Evolutionary conservation across 2,888 invertebrate genomes (phyloP).

Genomic region (Orthonychiurus folsomi): DNA sequence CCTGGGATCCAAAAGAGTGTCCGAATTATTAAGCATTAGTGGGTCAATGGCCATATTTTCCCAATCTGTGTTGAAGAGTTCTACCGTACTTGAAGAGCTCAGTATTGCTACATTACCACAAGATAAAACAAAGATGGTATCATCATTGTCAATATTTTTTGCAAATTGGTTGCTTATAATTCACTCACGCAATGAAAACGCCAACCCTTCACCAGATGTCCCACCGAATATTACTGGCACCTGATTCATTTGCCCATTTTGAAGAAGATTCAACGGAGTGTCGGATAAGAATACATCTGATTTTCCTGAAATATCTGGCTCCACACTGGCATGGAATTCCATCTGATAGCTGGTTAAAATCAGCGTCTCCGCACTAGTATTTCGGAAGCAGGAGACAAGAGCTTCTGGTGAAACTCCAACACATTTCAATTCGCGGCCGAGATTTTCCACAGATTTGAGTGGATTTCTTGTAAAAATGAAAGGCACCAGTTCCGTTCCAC

Average conservation of each 20-base stretch:
- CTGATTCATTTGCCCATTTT: slow-evolving; percentile 5
- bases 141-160: background rate
- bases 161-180: background rate
- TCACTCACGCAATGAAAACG: background rate
- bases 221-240: slow-evolving; percentile 9
- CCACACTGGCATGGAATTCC: background rate
- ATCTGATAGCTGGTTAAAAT: background rate
- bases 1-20: background rate
- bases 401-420: background rate
- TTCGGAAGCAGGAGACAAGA: slow-evolving; percentile 5
- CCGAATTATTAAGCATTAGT: background rate
- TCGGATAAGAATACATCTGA: slow-evolving; percentile 1
- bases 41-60: background rate
- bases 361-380: background rate
- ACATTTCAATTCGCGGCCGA: slow-evolving; percentile 2
- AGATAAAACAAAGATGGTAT: slow-evolving; percentile 1
- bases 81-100: background rate
- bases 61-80: background rate
- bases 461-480: background rate
- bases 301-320: background rate
- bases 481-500: slow-evolving; percentile 8
- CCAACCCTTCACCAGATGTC: slow-evolving; percentile 7
- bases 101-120: background rate
- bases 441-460: background rate
- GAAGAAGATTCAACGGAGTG: slow-evolving; percentile 3